Evolutionary conservation across 1,140 invertebrate species (phyloP).

Genomic region (Drosophila eugracilis): DNA sequence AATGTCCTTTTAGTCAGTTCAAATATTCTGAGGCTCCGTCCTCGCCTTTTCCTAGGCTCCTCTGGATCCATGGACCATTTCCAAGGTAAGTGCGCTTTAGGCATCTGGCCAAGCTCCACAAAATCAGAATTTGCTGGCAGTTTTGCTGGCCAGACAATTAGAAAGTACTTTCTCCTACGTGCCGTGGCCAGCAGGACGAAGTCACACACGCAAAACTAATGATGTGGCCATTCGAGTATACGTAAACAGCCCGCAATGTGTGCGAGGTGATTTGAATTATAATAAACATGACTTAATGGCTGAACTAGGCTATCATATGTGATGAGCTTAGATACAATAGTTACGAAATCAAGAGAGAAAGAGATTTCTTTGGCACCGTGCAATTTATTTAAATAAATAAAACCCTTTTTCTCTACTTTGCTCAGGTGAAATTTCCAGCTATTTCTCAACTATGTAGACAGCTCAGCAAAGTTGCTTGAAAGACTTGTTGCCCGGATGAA

Average conservation of each 20-base stretch:
- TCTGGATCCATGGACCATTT: too few species aligned
- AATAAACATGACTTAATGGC: not conserved
- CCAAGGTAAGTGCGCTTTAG: not conserved
- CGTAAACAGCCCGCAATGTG: constrained; percentile 6
- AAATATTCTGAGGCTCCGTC: constrained; percentile 49
- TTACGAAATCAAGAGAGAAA: too few species aligned
- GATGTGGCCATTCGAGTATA: constrained; percentile 15
- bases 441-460: not conserved
- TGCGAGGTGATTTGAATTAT: not conserved
- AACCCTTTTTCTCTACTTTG: not conserved
- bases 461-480: constrained; percentile 2
- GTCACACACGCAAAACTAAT: constrained; percentile 22
- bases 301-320: not conserved
- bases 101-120: not conserved
- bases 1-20: constrained; percentile 52
- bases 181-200: constrained; percentile 34
- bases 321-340: too few species aligned
- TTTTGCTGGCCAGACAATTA: constrained; percentile 59
- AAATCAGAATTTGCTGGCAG: constrained; percentile 36
- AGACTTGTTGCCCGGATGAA: constrained; percentile 35
- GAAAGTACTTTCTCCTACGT: constrained; percentile 33
- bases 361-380: too few species aligned
- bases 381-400: not conserved
- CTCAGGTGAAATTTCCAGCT: not conserved
- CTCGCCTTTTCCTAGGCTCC: constrained; percentile 34